Evolutionary conservation across 2,113 vertebrate genomes (phyloP), one percentile per base, ranked within the genome.

Genomic region (Xenopus laevis): DNA sequence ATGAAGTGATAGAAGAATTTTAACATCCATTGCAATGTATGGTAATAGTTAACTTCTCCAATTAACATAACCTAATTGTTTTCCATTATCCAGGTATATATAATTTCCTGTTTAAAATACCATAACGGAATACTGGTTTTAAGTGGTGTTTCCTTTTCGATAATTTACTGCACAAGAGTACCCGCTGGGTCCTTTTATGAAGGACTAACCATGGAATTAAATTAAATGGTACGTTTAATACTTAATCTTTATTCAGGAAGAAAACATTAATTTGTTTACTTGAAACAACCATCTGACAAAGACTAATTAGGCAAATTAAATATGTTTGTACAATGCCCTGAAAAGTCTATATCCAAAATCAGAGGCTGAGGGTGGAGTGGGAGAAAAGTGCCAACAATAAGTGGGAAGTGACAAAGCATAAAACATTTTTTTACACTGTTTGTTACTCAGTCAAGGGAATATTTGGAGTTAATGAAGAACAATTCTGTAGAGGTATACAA

Each of bases 231-330:
- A 44, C 44, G n/a, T 27, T 58, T 23, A 63, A 65, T 33, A 65
- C 62, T 72, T 72, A 45, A 65, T 65, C 62, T 65, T 65, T 50
- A 50, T 73, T 65, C 11, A 18, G 61, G 58, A 62, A 71, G 50
- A 60, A 65, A 58, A 72, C 63, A 72, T 65, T 44, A 65, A 73
- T 73, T 73, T 73, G 71, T 73, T 73, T 65, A 73, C 71, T 58
- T 73, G 53, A 65, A 73, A 65, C 71, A 65, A 16, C 53, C 62
- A 73, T 73, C 62, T 72, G 61, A 65, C 50, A 65, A 73, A 65
- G 53, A 65, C 71, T 73, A 73, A 65, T 73, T 73, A 73, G 30
- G 71, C 71, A 73, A 65, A 73, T 65, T 57, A 73, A 73, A 73
- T 72, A 72, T 73, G 71, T 55, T 47, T 65, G 33, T 33, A 65